Evolutionary conservation across 2,888 invertebrate genomes (phyloP), one percentile per base, ranked within the genome.

Genomic region (Pecten maximus): DNA sequence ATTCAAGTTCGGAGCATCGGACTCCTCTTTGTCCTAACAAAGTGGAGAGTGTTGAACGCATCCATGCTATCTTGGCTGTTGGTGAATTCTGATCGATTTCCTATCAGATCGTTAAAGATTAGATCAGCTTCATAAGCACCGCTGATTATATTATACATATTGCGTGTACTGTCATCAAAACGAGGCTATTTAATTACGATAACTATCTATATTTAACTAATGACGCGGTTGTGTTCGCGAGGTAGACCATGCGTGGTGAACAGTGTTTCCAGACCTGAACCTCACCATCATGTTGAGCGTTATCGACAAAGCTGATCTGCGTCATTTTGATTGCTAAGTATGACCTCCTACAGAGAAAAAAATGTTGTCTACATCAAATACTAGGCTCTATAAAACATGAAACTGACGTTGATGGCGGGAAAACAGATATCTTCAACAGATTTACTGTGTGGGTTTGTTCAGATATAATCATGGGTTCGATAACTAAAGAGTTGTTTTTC

Each of bases 321-420:
- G 74, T 74, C 74, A 74, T 35, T 74, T 74, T 74, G 74, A 35
- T 74, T 35, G 74, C 23, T 4, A 35, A 19, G 35, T 35, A 74
- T 35, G 74, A 35, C 74, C 74, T 74, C 28, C 74, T 28, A 15
- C 28, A 3, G 74, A 74, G 74, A 60, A 60, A 60, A 23, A 60
- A 23, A 23, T 74, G 35, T 28, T 35, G 35, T 74, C 12, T 74
- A 74, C 35, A 12, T 28, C 74, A 12, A 28, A 35, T 74, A 74
- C 74, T 10, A 35, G 35, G 74, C 35, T 28, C 35, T 10, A 74
- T 74, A 35, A 74, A 74, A 74, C 74, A 74, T 4, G 28, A 74
- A 28, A 35, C 74, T 74, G 74, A 74, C 74, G 28, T 35, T 74
- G 74, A 74, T 74, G 74, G 74, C 74, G 74, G 74, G 74, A 74